phyloP scores from a whole-genome alignment of 2,797 vertebrate genomes.

The Chelonia mydas region DNA sequence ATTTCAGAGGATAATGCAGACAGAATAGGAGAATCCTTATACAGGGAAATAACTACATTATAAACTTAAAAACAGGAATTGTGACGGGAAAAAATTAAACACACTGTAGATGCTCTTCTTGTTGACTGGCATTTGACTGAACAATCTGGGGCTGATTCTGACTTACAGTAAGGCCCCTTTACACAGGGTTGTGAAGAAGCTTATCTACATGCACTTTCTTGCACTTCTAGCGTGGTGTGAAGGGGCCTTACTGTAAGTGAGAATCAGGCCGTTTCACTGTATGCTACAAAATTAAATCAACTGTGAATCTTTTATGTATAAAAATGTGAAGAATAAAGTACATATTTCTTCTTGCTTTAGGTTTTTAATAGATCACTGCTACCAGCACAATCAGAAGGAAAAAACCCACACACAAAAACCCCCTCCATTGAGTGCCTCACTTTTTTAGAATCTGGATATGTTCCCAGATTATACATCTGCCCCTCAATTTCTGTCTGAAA shows the following conservation, averaged over 20 bases:
- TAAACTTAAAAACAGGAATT: neutral
- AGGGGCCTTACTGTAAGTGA: neutral
- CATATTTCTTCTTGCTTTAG: neutral
- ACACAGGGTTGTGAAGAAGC: slow-evolving; percentile 10
- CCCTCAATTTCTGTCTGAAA: slow-evolving; percentile 61
- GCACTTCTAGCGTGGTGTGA: neutral
- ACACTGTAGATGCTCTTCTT: neutral
- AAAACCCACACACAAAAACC: neutral
- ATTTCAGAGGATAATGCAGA: neutral
- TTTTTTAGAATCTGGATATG: slow-evolving; percentile 48
- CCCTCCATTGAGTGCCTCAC: slow-evolving; percentile 22
- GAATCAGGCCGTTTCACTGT: neutral
- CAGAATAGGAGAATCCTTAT: neutral
- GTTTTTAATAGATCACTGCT: neutral
- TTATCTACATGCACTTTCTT: slow-evolving; percentile 2
- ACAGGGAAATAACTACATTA: neutral
- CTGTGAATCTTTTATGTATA: neutral
- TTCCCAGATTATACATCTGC: slow-evolving; percentile 50
- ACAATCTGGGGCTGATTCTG: neutral
- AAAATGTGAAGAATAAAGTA: neutral
- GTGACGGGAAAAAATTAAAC: neutral
- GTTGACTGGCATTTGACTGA: neutral
- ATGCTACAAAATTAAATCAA: neutral
- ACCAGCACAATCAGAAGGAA: neutral
- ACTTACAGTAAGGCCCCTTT: neutral